Conservation (phyloP, 2,888 invertebrate species). For the Eueremaeus valkanovi region DNA sequence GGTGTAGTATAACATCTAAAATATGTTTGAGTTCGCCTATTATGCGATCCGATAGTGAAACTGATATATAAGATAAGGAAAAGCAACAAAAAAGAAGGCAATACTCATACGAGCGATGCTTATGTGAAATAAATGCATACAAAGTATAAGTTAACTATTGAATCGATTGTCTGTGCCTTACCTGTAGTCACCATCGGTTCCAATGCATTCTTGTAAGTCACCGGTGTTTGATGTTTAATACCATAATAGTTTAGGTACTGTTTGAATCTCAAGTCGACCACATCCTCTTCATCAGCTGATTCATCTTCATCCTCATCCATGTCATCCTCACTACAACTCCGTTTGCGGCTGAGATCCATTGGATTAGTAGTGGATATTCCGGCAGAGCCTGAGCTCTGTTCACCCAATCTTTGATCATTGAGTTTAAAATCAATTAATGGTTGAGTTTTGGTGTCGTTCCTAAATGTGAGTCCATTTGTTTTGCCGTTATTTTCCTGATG, state of each 20-base stretch:
- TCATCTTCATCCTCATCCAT: conserved; percentile 49
- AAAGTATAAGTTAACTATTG: no score
- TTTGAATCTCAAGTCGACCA: neutral
- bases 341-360: conserved; percentile 11
- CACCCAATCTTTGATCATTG: neutral
- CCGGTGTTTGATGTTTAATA: no score
- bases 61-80: no score
- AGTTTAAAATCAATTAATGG: conserved; percentile 22
- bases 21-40: neutral
- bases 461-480: neutral
- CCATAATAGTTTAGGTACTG: no score
- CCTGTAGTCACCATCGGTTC: no score
- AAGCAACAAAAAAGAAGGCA: no score
- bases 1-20: neutral
- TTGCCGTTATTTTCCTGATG: conserved; percentile 4
- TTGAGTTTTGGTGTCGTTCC: conserved; percentile 37
- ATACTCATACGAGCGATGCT: no score
- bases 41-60: neutral
- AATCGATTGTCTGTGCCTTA: no score
- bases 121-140: no score
- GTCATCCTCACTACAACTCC: conserved; percentile 40
- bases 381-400: neutral
- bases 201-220: no score
- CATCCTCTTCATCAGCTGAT: conserved; percentile 44
- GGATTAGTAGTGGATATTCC: neutral